Conservation (phyloP, 23 tunicate species). For the Clavelina lepadiformis region DNA sequence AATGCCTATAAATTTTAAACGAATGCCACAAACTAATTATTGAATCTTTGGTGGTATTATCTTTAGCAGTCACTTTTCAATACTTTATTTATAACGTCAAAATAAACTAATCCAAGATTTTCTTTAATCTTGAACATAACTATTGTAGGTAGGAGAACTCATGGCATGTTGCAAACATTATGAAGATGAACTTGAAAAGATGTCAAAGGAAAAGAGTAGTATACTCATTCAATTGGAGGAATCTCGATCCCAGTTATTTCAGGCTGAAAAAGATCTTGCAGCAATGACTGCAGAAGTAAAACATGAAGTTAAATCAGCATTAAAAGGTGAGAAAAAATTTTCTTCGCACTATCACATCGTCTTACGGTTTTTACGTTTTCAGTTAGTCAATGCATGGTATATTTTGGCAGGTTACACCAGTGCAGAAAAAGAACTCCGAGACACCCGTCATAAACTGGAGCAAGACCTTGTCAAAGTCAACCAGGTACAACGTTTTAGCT, state of each 20-base stretch:
- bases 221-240: conserved; percentile 41
- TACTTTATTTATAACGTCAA: too few species aligned
- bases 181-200: conserved; percentile 36
- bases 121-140: too few species aligned
- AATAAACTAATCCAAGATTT: too few species aligned
- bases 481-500: too few species aligned
- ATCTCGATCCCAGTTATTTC: conserved; percentile 38
- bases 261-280: conserved; percentile 44
- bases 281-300: conserved; percentile 53
- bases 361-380: too few species aligned
- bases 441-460: conserved; percentile 40
- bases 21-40: too few species aligned
- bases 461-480: conserved; percentile 47
- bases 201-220: conserved; percentile 30
- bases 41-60: too few species aligned
- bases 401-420: conserved; percentile 41
- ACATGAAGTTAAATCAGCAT: conserved; percentile 54
- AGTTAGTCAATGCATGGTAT: too few species aligned
- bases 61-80: too few species aligned
- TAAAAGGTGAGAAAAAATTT: conserved; percentile 28
- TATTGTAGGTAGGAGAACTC: conserved; percentile 54
- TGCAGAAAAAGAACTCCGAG: conserved; percentile 63
- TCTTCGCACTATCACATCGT: too few species aligned
- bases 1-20: too few species aligned
- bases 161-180: conserved; percentile 40